These are phyloP conservation scores for Spizaetus ornatus DNA, from an alignment of 2,113 vertebrate species.

Conservation along the genomic window DNA sequence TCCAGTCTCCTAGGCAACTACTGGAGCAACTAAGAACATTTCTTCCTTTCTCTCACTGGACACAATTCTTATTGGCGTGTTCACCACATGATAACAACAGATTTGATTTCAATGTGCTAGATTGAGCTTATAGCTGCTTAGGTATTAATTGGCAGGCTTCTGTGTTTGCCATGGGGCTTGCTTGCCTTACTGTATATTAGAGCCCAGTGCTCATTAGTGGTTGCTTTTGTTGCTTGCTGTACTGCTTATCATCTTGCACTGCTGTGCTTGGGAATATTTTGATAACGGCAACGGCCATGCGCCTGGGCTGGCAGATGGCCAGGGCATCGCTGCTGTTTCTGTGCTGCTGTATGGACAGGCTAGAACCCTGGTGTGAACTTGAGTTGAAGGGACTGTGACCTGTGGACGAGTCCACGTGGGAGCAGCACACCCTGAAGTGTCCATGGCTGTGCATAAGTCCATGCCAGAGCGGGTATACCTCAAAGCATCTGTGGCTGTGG, in stretches of 20 bases:
- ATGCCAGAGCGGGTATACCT: background rate
- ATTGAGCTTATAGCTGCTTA: background rate
- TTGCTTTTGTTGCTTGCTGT: background rate
- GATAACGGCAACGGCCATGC: background rate
- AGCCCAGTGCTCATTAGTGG: background rate
- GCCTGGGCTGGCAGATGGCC: background rate
- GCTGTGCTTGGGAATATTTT: background rate
- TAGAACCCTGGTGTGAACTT: background rate
- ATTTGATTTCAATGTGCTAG: background rate
- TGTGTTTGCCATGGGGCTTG: background rate
- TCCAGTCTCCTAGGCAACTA: background rate
- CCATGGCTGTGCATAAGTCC: background rate
- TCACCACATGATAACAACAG: background rate
- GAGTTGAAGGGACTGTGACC: background rate
- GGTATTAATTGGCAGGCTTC: background rate
- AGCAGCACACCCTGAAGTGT: background rate
- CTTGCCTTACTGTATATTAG: background rate
- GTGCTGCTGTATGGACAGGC: background rate
- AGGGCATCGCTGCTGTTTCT: background rate
- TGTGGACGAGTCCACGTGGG: background rate
- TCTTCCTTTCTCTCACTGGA: background rate
- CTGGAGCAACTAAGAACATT: background rate
- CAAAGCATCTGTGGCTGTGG: background rate
- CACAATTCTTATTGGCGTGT: background rate
- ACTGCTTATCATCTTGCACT: background rate